Base-by-base conservation (phyloP, 1,140 invertebrate genomes). In the Diabrotica virgifera region DNA sequence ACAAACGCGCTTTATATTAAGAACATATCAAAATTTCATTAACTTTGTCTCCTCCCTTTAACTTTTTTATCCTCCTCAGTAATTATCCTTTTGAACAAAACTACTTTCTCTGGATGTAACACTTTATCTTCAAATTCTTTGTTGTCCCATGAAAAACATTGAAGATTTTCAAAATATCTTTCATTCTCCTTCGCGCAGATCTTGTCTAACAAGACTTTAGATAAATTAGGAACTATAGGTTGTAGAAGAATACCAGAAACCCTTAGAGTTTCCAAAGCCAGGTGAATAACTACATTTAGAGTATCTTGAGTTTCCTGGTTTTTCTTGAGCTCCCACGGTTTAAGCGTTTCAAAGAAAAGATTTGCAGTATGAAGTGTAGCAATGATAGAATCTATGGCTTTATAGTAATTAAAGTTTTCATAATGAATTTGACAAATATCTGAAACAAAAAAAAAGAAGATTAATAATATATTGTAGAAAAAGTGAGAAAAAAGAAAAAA, bases 291-390 rank as follows among this genome's bases (percentile, higher is more conserved):
- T 13, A 85, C 85, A 66, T 90, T 82, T 8, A 97, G 77, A 70
- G 90, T 77, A 57, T 80, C 73, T n/a, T 77, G 66, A 35, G 72
- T 72, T 61, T 83, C 76, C 0, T 74, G 69, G 51, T 80, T 71
- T 67, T 86, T 83, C n/a, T 82, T 84, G 54, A 98, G 82, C 68
- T 88, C 83, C 97, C 97, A 99, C 0, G 96, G 96, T 78, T 91
- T 88, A 62, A 90, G 83, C 6, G 87, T 80, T 70, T 97, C 88
- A 66, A 98, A 87, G 84, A 97, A 93, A 64, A 86, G 80, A 83
- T 99, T 99, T 0, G 91, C 86, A 36, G 84, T 79, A 74, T 90
- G 88, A 7, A 97, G 79, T 5, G 86, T 82, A 35, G 80, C 77
- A 78, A 97, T 91, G 0, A 93, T 85, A 0, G 80, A 79, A 74